Evolutionary conservation across 2,113 vertebrate species (phyloP).

Genomic region (Ranitomeya variabilis): DNA sequence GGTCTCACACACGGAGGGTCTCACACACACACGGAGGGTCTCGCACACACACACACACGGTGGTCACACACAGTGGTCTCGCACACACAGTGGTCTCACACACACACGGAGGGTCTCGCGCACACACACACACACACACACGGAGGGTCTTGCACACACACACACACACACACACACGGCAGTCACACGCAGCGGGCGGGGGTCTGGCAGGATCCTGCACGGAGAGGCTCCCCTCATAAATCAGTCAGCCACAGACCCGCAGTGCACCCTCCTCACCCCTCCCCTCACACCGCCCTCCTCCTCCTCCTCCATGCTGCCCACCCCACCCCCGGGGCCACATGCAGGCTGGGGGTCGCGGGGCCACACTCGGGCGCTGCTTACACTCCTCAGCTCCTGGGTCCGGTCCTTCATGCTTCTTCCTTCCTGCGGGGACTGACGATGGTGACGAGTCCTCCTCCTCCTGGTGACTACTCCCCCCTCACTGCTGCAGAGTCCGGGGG

Average conservation of each 20-base stretch:
- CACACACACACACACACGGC: not conserved
- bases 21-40: not conserved
- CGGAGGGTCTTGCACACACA: not conserved
- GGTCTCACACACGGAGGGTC: not conserved
- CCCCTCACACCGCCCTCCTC: not conserved
- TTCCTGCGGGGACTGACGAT: constrained; percentile 37
- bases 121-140: not conserved
- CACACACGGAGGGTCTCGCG: not conserved
- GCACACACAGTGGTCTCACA: not conserved
- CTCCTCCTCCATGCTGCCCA: constrained; percentile 19
- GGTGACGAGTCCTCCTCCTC: constrained; percentile 22
- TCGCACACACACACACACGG: not conserved
- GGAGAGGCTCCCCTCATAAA: constrained; percentile 31
- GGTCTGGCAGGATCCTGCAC: not conserved
- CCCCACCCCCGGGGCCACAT: not conserved
- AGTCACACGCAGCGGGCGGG: not conserved
- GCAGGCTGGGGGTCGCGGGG: not conserved
- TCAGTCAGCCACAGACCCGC: constrained; percentile 50
- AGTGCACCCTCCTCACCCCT: constrained; percentile 45
- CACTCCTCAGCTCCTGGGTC: constrained; percentile 56
- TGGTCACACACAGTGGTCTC: not conserved
- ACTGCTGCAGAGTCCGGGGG: constrained; percentile 52
- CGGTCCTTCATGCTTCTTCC: constrained; percentile 56
- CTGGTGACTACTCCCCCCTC: constrained; percentile 41
- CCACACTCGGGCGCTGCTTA: constrained; percentile 3